Evolutionary conservation across 2,888 invertebrate genomes (phyloP), one percentile per base, ranked within the genome.

Genomic region (Bombylius discolor): DNA sequence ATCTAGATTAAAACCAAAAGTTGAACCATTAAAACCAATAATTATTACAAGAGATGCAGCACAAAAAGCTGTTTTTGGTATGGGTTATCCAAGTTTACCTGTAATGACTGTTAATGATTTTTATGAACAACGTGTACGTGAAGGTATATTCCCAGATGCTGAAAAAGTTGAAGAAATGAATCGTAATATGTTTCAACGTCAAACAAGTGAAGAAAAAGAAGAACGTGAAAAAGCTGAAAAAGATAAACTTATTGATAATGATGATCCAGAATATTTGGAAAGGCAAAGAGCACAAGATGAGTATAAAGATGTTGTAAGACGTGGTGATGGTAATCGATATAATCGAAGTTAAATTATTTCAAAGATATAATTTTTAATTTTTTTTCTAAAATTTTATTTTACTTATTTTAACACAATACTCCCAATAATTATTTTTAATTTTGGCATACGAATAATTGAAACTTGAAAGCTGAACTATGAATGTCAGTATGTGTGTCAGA

Each of bases 41-140:
- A 90, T 95, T 47, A 90, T 99, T 55, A 90, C 97, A 0, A 84
- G 85, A 63, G 88, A 94, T 75, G 84, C 83, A 36, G 65, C 87
- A 6, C 96, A 98, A 76, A 97, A 96, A 74, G 82, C 89, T 50
- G 89, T 98, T 12, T 95, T 82, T 75, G 99, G 98, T 0, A 79
- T 86, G 45, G 98, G 98, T 0, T 99, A 99, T 78, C 98, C 98
- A 1, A 85, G 92, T 63, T 71, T 96, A 55, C 96, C 98, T 4
- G 83, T 90, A 3, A 80, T 94, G 79, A 93, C 95, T 0, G 89
- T 99, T 0, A 87, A 94, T 67, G 97, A 99, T 76, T 96, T 96
- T 77, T 97, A 94, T 70, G 89, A 95, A 56, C 82, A 94, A 68
- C 79, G 91, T 59, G 85, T 89, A 1, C 76, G 77, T 55, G 87